Evolutionary conservation across 1,140 invertebrate genomes (phyloP), one percentile per base, ranked within the genome.

Genomic region (Drosophila funebris): DNA sequence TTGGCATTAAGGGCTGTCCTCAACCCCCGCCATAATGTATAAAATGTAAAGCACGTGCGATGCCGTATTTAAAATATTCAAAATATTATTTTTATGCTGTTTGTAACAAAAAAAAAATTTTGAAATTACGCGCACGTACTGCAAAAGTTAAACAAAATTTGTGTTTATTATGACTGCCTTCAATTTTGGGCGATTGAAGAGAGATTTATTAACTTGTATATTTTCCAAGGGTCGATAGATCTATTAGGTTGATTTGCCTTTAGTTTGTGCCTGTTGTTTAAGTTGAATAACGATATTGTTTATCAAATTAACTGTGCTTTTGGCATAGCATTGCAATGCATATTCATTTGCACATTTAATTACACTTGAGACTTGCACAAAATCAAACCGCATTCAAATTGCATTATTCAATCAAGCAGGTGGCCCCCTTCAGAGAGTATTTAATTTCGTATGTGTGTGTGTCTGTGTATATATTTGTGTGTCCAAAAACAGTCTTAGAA

Each of bases 321-420:
- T 67, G 62, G 31, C 41, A 60, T 7, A 43, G 11, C 56, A 53
- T 63, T 44, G 37, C 41, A 54, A 39, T 44, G 67, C 41, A 31
- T 57, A 58, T 72, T 72, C 61, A 71, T 71, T 73, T 77, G 78
- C 62, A 73, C 68, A 73, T 74, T 81, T 79, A 79, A 84, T 79
- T 83, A 85, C 81, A 77, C 77, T 73, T 63, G 81, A 83, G 80
- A 72, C 31, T 74, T 64, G 48, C 69, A 84, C 69, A 77, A 77
- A 80, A 85, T 80, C 77, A 85, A 77, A 81, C 82, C 81, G 57
- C 73, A 81, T 85, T 74, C 70, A 81, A 85, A 85, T 85, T 71
- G 73, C 73, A 85, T 81, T 81, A 87, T 85, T 85, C 66, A 87
- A 80, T 77, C 76, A 78, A 63, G 37, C 37, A 39, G 57, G 43